These are phyloP conservation scores for Drosophila jambulina DNA, from an alignment of 1,140 invertebrate species.

Conservation along the genomic window DNA sequence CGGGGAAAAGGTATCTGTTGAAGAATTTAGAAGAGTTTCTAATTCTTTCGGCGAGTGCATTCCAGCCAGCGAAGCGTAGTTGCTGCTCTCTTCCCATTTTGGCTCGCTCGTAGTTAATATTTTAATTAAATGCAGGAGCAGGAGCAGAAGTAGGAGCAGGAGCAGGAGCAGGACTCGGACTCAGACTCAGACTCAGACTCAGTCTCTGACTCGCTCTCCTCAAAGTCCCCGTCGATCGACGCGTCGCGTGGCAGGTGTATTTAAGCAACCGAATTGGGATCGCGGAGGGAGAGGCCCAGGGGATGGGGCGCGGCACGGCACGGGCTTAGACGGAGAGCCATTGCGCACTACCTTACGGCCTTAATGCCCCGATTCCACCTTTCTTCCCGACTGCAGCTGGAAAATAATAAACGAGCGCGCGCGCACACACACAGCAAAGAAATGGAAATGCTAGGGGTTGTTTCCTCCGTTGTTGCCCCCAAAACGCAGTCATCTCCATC, in stretches of 20 bases:
- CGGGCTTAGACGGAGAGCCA: slow-evolving; percentile 67
- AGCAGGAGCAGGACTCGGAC: slow-evolving; percentile 38
- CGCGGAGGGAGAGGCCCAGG: slow-evolving; percentile 30
- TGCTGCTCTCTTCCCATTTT: slow-evolving; percentile 24
- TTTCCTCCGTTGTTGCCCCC: slow-evolving; percentile 5
- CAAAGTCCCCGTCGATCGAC: slow-evolving; percentile 36
- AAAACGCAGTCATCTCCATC: slow-evolving; percentile 30
- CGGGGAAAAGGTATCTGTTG: background rate
- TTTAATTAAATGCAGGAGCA: slow-evolving; percentile 84
- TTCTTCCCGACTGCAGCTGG: slow-evolving; percentile 59
- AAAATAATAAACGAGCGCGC: slow-evolving; percentile 63
- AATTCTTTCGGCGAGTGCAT: background rate
- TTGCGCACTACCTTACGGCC: slow-evolving; percentile 15
- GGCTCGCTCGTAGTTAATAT: slow-evolving; percentile 76
- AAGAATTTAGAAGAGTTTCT: background rate
- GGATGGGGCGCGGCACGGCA: slow-evolving; percentile 35
- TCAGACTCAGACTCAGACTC: slow-evolving; percentile 33
- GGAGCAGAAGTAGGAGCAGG: slow-evolving; percentile 66
- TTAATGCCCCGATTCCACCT: slow-evolving; percentile 15
- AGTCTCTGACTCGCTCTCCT: slow-evolving; percentile 39
- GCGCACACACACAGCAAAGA: slow-evolving; percentile 28
- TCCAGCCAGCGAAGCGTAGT: slow-evolving; percentile 33
- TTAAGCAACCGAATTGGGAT: slow-evolving; percentile 54
- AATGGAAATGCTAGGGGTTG: slow-evolving; percentile 71
- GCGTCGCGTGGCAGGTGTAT: slow-evolving; percentile 84